Evolutionary conservation across 1,140 invertebrate genomes (phyloP), one percentile per base, ranked within the genome.

Genomic region (Trichonephila clavata): DNA sequence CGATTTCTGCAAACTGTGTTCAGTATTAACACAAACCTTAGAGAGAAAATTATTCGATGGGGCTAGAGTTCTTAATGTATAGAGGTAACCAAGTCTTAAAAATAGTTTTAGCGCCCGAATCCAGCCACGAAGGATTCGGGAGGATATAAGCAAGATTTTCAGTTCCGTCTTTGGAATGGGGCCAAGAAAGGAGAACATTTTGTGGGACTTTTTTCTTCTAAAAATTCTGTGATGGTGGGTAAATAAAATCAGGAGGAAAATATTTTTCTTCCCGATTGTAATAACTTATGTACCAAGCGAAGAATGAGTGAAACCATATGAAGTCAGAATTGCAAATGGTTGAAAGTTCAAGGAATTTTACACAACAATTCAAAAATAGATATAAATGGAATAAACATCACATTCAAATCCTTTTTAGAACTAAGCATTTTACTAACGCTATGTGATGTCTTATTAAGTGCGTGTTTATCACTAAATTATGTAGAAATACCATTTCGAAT

Each of bases 181-280:
- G 81, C 81, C 81, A 83, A 83, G 24, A 59, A 24, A 10, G 10
- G n/a, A 59, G 39, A n/a, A 24, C 1, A 57, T 21, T 57, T 50
- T n/a, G 10, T 32, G 16, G 32, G 77, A 21, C 50, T 59, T 83
- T 83, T 77, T 77, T n/a, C 16, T 27, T 16, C 24, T 24, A 24
- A n/a, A 68, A 68, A 68, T n/a, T 21, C n/a, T 77, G 68, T 32
- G 27, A 77, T 27, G 68, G 16, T 77, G 32, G 68, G 68, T 39
- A 77, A 77, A 77, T 77, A 27, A 77, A 77, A 77, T 77, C 68
- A 77, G 68, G 68, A 68, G 27, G 27, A 77, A 77, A 32, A 77
- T 32, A 77, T 77, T 77, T 77, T 77, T 77, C 24, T 24, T 77
- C 16, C 68, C 18, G 24, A 2, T 77, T 71, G 14, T 14, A 27